phyloP scores from a whole-genome alignment of 2,797 vertebrate genomes.

The Diplodus sargus region DNA sequence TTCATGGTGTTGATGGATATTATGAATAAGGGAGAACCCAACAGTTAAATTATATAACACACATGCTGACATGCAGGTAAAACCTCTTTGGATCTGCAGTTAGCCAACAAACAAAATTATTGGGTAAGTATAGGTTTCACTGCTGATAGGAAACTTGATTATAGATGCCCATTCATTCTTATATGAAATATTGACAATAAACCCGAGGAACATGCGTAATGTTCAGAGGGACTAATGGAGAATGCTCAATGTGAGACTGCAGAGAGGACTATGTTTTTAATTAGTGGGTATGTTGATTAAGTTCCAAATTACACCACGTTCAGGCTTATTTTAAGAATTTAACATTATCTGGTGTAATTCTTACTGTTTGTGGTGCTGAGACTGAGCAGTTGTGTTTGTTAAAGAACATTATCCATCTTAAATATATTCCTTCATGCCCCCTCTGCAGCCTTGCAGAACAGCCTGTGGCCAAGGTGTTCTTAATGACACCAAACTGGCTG shows the following conservation, averaged over 20 bases:
- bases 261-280: not conserved
- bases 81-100: not conserved
- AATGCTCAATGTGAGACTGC: not conserved
- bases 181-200: not conserved
- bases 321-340: not conserved
- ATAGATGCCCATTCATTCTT: not conserved
- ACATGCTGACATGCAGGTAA: not conserved
- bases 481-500: constrained; percentile 23
- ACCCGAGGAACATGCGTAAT: not conserved
- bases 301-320: not conserved
- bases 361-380: not conserved
- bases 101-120: not conserved
- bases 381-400: not conserved
- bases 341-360: not conserved
- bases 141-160: not conserved
- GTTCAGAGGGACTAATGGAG: not conserved
- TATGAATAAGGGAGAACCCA: not conserved
- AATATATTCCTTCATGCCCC: not conserved
- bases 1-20: not conserved
- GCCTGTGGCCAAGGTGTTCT: constrained; percentile 6
- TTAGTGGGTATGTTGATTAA: not conserved
- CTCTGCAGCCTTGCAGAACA: not conserved
- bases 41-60: not conserved
- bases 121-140: not conserved
- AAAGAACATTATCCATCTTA: not conserved